Conservation (phyloP, 1,140 invertebrate genomes). For the Drusus annulatus region DNA sequence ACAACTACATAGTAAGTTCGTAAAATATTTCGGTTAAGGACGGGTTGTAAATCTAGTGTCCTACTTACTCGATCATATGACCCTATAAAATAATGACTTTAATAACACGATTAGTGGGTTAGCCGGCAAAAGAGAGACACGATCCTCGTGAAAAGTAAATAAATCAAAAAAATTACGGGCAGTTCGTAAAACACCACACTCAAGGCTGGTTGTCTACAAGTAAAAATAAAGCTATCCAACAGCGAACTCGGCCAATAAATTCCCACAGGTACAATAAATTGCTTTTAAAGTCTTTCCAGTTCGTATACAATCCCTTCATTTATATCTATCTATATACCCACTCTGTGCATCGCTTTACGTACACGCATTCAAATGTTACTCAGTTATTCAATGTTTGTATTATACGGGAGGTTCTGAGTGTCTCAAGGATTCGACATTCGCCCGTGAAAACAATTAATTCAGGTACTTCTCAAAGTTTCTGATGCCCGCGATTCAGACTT, state of each 20-base stretch:
- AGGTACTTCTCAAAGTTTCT: too few relatives aligned
- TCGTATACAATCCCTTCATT: slow-evolving; percentile 12
- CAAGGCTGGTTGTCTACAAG: background rate
- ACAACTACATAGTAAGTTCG: too few relatives aligned
- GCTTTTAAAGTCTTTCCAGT: slow-evolving; percentile 19
- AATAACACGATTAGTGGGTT: slow-evolving; percentile 1
- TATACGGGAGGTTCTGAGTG: too few relatives aligned
- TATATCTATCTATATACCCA: background rate
- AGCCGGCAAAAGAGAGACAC: slow-evolving; percentile 8
- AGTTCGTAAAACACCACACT: slow-evolving; percentile 13
- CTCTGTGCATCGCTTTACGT: background rate
- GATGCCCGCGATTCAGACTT: too few relatives aligned
- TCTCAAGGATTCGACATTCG: too few relatives aligned
- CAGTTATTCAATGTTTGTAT: too few relatives aligned
- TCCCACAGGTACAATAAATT: slow-evolving; percentile 5
- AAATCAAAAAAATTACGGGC: slow-evolving; percentile 8
- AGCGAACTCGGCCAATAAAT: slow-evolving; percentile 16
- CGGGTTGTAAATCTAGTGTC: too few relatives aligned
- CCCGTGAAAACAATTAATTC: too few relatives aligned
- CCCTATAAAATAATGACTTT: slow-evolving; percentile 3
- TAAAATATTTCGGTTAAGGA: too few relatives aligned
- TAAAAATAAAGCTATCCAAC: slow-evolving; percentile 22
- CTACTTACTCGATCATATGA: too few relatives aligned
- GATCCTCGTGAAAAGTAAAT: slow-evolving; percentile 25
- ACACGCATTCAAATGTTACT: too few relatives aligned